Evolutionary conservation across 2,797 vertebrate genomes (phyloP).

Genomic region (Darevskia mixta): DNA sequence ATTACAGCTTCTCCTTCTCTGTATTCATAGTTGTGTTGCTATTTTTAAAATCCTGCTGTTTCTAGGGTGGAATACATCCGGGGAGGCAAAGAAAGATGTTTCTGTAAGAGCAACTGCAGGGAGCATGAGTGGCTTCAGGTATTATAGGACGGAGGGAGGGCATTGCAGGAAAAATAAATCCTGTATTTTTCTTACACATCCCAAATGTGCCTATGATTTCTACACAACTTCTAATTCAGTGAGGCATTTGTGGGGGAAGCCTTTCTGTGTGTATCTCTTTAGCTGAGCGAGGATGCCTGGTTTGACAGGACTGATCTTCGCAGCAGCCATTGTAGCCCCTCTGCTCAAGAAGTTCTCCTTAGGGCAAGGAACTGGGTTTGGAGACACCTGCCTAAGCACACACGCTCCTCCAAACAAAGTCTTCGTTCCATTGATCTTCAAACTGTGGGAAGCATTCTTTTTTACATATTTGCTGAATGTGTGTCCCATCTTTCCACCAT

Average conservation of each 20-base stretch:
- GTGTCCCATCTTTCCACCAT: not conserved
- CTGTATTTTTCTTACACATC: not conserved
- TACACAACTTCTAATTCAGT: not conserved
- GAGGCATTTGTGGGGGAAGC: not conserved
- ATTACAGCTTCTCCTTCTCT: conserved; percentile 8
- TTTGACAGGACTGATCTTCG: not conserved
- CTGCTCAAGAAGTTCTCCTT: not conserved
- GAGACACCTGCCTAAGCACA: too few relatives aligned
- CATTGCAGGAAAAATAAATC: not conserved
- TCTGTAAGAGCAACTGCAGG: not conserved
- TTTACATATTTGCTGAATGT: not conserved
- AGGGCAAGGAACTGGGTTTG: too few relatives aligned
- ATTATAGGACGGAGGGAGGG: not conserved
- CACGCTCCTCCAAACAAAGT: too few relatives aligned
- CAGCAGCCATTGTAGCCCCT: too few relatives aligned
- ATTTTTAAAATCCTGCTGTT: conserved; percentile 34
- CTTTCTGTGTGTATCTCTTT: not conserved
- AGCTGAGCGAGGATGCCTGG: too few relatives aligned
- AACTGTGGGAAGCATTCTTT: too few relatives aligned
- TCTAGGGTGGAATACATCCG: conserved; percentile 30
- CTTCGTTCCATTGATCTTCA: not conserved
- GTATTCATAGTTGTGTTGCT: conserved; percentile 24
- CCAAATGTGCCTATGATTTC: not conserved
- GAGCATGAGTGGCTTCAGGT: not conserved
- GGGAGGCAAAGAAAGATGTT: not conserved